These are phyloP conservation scores for Abramis brama DNA, from an alignment of 2,113 vertebrate species.

Conservation along the genomic window DNA sequence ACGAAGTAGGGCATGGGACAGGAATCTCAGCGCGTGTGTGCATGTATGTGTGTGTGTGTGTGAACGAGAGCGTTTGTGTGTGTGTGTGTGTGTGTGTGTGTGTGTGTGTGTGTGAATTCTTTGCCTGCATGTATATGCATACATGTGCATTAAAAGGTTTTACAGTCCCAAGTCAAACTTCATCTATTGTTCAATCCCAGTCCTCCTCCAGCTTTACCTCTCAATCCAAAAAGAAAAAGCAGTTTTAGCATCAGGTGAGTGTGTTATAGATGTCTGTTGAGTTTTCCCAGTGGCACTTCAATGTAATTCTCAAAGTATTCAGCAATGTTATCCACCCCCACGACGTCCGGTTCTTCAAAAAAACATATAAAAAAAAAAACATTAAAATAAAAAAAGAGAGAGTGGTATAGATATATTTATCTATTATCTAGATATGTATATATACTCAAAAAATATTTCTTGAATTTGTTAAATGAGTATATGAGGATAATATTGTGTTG, in stretches of 20 bases:
- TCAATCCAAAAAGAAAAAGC: conserved; percentile 34
- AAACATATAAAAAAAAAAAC: neutral
- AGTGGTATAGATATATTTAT: conserved; percentile 66
- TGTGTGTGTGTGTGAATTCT: conserved; percentile 12
- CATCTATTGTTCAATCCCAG: conserved; percentile 36
- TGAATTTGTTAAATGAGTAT: conserved; percentile 66
- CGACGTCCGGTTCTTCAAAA: neutral
- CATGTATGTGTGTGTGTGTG: neutral
- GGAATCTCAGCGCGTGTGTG: conserved; percentile 72
- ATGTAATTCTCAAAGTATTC: conserved; percentile 23
- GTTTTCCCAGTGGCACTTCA: conserved; percentile 3
- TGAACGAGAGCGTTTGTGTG: neutral
- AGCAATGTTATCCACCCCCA: conserved; percentile 25
- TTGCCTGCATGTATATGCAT: conserved; percentile 20
- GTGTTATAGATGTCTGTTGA: conserved; percentile 42
- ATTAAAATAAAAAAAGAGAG: neutral
- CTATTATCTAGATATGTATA: conserved; percentile 72
- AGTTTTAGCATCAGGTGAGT: conserved; percentile 47
- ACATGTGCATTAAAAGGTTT: conserved; percentile 45
- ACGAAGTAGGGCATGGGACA: conserved; percentile 41
- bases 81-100: neutral
- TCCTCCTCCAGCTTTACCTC: conserved; percentile 33
- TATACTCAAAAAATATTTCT: conserved; percentile 68
- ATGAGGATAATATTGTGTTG: conserved; percentile 65
- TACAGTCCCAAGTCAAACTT: conserved; percentile 23